These are phyloP conservation scores for Aleiodes leptofemur DNA, from an alignment of 2,888 invertebrate genomes.

Conservation along the genomic window DNA sequence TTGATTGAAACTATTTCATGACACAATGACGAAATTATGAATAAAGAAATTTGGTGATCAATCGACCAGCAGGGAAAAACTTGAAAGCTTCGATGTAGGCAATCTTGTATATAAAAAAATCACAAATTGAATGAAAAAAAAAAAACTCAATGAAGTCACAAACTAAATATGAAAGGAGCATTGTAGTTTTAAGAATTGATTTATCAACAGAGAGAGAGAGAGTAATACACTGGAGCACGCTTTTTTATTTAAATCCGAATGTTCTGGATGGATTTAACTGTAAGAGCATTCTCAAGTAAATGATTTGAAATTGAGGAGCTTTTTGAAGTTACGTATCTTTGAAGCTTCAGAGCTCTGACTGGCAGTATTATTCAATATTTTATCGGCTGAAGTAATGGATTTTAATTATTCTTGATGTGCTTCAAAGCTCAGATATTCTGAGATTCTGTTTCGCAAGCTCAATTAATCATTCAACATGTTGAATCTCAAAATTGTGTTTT, in stretches of 20 bases:
- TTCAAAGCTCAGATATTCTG: not conserved
- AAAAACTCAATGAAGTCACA: constrained; percentile 14
- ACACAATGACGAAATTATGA: constrained; percentile 13
- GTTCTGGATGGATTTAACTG: constrained; percentile 24
- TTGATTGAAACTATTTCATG: constrained; percentile 42
- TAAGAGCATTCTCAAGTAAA: constrained; percentile 2
- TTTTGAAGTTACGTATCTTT: not conserved
- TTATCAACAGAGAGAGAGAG: constrained; percentile 17
- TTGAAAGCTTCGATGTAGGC: constrained; percentile 24
- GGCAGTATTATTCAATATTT: not conserved
- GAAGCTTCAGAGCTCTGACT: not conserved
- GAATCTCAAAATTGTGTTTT: not conserved
- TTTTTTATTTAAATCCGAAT: constrained; percentile 35
- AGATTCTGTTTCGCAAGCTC: too few species aligned
- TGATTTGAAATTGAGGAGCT: constrained; percentile 5
- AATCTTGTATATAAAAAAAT: constrained; percentile 32
- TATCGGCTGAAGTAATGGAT: too few species aligned
- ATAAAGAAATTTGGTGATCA: constrained; percentile 11
- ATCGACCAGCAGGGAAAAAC: not conserved
- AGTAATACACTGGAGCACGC: constrained; percentile 24
- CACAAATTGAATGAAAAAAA: not conserved
- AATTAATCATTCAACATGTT: too few species aligned
- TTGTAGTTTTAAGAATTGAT: constrained; percentile 24
- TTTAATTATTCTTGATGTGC: not conserved
- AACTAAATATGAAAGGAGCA: constrained; percentile 14